These are phyloP conservation scores for Acanthosepion pharaonis DNA, from an alignment of 2,888 invertebrate species.

Conservation along the genomic window DNA sequence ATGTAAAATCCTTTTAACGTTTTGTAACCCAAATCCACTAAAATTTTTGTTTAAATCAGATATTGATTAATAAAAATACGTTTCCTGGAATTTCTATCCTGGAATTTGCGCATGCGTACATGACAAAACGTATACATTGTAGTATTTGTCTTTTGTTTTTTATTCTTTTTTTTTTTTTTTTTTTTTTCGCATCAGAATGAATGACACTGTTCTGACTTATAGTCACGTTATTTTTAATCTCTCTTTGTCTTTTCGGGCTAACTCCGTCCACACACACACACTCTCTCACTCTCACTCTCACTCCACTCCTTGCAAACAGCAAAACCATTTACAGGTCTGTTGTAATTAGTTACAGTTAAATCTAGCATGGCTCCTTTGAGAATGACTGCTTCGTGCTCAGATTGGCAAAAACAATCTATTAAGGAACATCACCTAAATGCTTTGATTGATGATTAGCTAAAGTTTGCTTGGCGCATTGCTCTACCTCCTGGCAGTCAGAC, in stretches of 20 bases:
- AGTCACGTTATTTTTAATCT: not conserved
- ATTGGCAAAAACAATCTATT: conserved; percentile 21
- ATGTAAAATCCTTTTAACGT: no score
- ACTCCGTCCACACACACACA: no score
- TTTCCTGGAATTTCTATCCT: no score
- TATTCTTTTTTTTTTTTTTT: no score
- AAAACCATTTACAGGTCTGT: not conserved
- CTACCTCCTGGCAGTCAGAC: not conserved
- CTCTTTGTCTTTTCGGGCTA: not conserved
- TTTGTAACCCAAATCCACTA: no score
- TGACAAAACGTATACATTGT: no score
- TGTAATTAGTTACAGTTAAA: not conserved
- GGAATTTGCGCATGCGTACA: no score
- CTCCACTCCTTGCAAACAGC: not conserved
- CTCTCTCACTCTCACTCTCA: not conserved
- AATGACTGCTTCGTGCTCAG: not conserved
- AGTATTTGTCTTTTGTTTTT: no score
- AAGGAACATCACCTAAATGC: not conserved
- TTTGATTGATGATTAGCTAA: not conserved
- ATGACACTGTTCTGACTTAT: not conserved
- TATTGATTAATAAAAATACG: no score
- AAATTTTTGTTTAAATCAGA: no score
- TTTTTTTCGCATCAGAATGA: not conserved
- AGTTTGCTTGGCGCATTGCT: not conserved
- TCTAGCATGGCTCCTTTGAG: not conserved